Percentiles rank a stretch among this genome's conserved stretches.
phyloP scores from a whole-genome alignment of 53 echinoderm and acorn worm genomes.

The Pentamera pediparva region DNA sequence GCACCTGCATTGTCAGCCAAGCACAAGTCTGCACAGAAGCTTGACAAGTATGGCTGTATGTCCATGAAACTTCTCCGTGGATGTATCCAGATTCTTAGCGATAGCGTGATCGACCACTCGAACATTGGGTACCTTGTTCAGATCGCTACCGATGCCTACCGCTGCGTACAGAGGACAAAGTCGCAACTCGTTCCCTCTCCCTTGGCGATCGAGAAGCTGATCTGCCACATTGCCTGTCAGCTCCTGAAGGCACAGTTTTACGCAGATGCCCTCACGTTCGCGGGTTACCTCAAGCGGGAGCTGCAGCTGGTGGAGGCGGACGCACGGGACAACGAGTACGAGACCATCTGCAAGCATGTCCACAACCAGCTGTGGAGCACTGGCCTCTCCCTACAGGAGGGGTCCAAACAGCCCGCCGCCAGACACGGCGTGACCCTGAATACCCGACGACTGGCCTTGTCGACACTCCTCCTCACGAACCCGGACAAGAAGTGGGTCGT shows the following conservation, averaged over 20 bases:
- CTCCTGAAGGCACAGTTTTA: constrained; percentile 51
- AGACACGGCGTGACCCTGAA: constrained; percentile 59
- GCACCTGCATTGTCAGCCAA: neutral
- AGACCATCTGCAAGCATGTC: constrained; percentile 80
- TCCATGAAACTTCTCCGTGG: constrained; percentile 78
- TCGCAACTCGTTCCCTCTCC: constrained; percentile 47
- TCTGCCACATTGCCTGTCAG: constrained; percentile 79
- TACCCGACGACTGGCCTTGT: constrained; percentile 54
- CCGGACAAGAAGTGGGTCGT: constrained; percentile 69
- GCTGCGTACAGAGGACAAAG: constrained; percentile 53
- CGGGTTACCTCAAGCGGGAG: constrained; percentile 48
- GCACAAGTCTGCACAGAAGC: constrained; percentile 10
- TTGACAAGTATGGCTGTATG: constrained; percentile 39
- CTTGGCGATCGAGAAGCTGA: constrained; percentile 79
- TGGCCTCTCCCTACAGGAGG: constrained; percentile 64
- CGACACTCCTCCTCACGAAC: constrained; percentile 61
- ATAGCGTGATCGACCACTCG: constrained; percentile 21
- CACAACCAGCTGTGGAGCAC: constrained; percentile 88
- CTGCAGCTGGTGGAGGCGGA: constrained; percentile 34
- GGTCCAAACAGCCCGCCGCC: constrained; percentile 32
- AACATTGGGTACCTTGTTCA: constrained; percentile 32
- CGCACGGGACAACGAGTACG: constrained; percentile 68
- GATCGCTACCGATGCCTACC: constrained; percentile 52
- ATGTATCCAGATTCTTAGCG: constrained; percentile 61
- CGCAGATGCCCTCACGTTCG: constrained; percentile 55